Evolutionary conservation across 2,888 invertebrate genomes (phyloP).

Genomic region (Zeuzera pyrina): DNA sequence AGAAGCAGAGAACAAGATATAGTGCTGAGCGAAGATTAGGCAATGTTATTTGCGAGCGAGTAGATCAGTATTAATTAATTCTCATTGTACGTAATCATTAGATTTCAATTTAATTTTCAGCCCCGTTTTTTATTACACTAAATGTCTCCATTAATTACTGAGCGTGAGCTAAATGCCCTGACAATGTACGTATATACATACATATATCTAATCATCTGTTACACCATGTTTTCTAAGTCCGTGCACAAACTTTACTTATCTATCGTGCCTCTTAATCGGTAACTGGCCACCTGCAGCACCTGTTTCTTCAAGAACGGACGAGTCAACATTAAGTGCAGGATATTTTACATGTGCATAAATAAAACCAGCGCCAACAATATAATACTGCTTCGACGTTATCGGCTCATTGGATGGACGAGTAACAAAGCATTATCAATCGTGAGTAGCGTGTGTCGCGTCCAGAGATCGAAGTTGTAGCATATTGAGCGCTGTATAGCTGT

Average conservation of each 20-base stretch:
- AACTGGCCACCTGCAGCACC: constrained; percentile 68
- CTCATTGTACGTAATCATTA: constrained; percentile 34
- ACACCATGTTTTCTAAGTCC: constrained; percentile 30
- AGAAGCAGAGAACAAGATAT: constrained; percentile 61
- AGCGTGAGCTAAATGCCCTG: constrained; percentile 48
- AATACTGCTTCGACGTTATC: constrained; percentile 40
- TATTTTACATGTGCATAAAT: constrained; percentile 62
- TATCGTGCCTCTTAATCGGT: constrained; percentile 51
- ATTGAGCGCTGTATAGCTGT: constrained; percentile 46
- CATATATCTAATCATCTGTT: constrained; percentile 29
- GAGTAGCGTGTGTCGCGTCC: constrained; percentile 14
- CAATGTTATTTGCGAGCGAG: constrained; percentile 68
- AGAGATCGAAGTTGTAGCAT: constrained; percentile 54
- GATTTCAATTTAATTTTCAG: constrained; percentile 30
- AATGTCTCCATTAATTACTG: constrained; percentile 12
- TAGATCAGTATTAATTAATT: constrained; percentile 30
- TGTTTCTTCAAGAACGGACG: constrained; percentile 40
- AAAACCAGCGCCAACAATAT: constrained; percentile 48
- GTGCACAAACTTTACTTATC: constrained; percentile 46
- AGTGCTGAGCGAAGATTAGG: constrained; percentile 67
- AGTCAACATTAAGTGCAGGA: constrained; percentile 44
- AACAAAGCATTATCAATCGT: constrained; percentile 1
- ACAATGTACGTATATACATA: constrained; percentile 22
- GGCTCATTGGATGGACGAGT: constrained; percentile 8
- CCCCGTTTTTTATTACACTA: constrained; percentile 42